Base-by-base conservation (phyloP, 2,888 invertebrate species). In the Halocaridina rubra region DNA sequence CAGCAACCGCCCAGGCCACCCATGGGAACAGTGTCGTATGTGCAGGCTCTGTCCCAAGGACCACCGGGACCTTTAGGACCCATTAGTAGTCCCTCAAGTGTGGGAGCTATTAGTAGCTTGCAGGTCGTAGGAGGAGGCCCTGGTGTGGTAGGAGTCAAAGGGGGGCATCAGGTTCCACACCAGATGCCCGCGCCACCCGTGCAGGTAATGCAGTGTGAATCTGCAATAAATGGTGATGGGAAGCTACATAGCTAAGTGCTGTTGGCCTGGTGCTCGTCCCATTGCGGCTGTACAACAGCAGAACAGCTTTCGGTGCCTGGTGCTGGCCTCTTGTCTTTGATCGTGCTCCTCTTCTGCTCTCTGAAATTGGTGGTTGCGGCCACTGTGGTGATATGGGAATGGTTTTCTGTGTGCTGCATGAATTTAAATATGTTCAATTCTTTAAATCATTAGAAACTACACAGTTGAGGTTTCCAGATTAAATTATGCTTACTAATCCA, bases 221-320 rank as follows among this genome's bases (percentile, higher is more conserved):
- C 46, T 39, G 75, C 19, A 53, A 0, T 53, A 46, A 46, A n/a
- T 30, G 77, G 77, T 82, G 82, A 77, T 77, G 78, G 82, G 82
- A 78, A 80, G 59, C 81, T 39, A 69, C 72, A 24, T 72, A 78
- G 61, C 82, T 82, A 74, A 72, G 72, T 64, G 13, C 29, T 27
- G 29, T 46, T 27, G 27, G 59, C 67, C 81, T 81, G 74, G 72
- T 80, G 33, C 30, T 39, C 80, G 32, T 30, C 71, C 82, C 78
- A 19, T 32, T 82, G 72, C 78, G 77, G 82, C 72, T 59, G 67
- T 76, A 46, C 75, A 76, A 53, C n/a, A n/a, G n/a, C n/a, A n/a
- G n/a, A 53, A 13, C 76, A 78, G 82, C 82, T 82, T 82, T 78
- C 13, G 82, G 77, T 82, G 82, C 82, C 77, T 81, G 81, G 81